Base-by-base conservation (phyloP, 30 jellyfish, hydroid and myxozoan species). In the Pelagia noctiluca region DNA sequence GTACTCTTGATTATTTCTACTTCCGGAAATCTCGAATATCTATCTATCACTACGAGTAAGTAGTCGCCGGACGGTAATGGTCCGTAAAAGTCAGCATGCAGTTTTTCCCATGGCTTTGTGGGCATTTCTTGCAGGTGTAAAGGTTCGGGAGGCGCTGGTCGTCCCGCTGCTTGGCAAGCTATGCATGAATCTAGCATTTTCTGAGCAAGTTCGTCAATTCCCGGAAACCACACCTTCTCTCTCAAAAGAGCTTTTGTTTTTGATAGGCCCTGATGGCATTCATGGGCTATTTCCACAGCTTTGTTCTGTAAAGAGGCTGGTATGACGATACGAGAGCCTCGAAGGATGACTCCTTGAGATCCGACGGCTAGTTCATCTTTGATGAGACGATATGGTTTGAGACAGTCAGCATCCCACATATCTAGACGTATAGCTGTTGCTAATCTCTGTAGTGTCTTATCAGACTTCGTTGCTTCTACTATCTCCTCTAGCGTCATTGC, bases 201-300 rank as follows among this genome's bases (percentile, higher is more conserved):
- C 49, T 79, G 34, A 16, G 52, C 74, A 25, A 72, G 76, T 48
- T 72, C 85, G 32, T 72, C 75, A 29, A 72, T 72, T 35, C 85
- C 77, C 8, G 48, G 42, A 48, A 72, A 72, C 85, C 75, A 72
- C 26, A 72, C 47, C n/a, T 72, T 72, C 48, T 46, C 77, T n/a
- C 85, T 25, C n/a, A 72, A 29, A 10, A 72, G 75, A 10, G 85
- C 85, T 50, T 72, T 72, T 26, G 85, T 72, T 46, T 22, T 72
- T 7, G 85, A 38, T 46, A 72, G 22, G 46, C 85, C 85, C 47
- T 72, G 85, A 48, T 47, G 85, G 32, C 46, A 11, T 35, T 72
- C 85, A 48, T 72, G 85, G 48, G 85, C 85, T 7, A 72, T 38
- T 10, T 72, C 75, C 19, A 72, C 37, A 35, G 85, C 85, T 72